phyloP scores from a whole-genome alignment of 2,113 vertebrate genomes.

The Prunella fulvescens region DNA sequence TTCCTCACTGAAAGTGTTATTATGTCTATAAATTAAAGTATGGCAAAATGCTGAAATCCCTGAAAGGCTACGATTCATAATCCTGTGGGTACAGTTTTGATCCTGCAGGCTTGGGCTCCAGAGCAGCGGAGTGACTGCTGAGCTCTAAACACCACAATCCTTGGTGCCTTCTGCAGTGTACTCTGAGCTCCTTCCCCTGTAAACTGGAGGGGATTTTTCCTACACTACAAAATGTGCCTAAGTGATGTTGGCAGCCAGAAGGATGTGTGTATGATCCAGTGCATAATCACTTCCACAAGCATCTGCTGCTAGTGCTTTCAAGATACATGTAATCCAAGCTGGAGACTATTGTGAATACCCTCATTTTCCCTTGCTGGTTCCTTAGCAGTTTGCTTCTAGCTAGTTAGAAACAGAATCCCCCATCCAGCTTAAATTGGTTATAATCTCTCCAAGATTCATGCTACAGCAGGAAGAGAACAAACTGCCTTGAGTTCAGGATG shows the following conservation, averaged over 20 bases:
- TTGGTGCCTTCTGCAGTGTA: background rate
- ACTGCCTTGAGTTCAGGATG: background rate
- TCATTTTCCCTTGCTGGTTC: background rate
- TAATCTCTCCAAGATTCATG: constrained; percentile 27
- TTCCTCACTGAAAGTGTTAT: background rate
- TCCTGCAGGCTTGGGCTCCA: background rate
- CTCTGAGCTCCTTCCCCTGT: background rate
- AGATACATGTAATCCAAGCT: background rate
- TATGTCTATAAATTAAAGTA: background rate
- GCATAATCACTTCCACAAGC: constrained; percentile 22
- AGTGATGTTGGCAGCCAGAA: background rate
- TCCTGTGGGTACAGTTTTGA: background rate
- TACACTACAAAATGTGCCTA: background rate
- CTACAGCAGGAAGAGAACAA: background rate
- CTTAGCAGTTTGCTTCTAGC: background rate
- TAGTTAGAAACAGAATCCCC: constrained; percentile 34
- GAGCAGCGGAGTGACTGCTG: background rate
- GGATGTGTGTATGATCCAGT: background rate
- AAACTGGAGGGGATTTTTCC: background rate
- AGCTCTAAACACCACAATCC: background rate
- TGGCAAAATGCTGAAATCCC: background rate
- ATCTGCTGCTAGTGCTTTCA: constrained; percentile 10
- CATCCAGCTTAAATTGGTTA: constrained; percentile 1
- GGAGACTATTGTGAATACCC: background rate
- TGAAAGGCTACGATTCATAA: background rate